Evolutionary conservation across 64 coral and sea anemone species (phyloP).

Genomic region (Orbicella faveolata): DNA sequence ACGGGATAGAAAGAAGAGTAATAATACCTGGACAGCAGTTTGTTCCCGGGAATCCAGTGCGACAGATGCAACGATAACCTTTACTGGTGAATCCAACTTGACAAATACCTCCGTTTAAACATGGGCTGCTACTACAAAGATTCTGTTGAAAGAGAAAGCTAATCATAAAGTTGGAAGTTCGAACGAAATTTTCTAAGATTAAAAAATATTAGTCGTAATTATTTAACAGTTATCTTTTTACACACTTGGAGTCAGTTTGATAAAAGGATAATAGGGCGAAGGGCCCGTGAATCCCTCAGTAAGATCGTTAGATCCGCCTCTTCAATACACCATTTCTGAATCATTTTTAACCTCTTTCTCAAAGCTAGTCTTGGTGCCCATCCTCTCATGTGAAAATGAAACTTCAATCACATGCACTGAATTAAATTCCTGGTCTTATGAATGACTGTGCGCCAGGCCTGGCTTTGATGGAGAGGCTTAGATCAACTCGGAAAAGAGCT

Average conservation of each 20-base stretch:
- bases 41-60: neutral
- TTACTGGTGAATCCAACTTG: slow-evolving; percentile 15
- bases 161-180: neutral
- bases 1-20: neutral
- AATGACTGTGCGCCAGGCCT: neutral
- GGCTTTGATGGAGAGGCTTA: neutral
- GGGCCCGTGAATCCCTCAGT: no score
- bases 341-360: no score
- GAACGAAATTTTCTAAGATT: no score
- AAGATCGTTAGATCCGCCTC: no score
- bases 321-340: no score
- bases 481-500: neutral
- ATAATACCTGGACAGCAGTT: neutral
- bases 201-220: no score
- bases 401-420: no score
- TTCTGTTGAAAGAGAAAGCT: slow-evolving; percentile 2
- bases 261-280: no score
- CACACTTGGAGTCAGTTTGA: neutral
- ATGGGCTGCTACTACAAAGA: neutral
- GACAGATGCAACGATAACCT: neutral
- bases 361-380: no score
- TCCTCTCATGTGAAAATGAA: no score
- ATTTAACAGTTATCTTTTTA: neutral
- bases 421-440: no score
- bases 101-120: neutral